Conservation (phyloP, 2,888 invertebrate genomes). For the Stenodera caucasica region DNA sequence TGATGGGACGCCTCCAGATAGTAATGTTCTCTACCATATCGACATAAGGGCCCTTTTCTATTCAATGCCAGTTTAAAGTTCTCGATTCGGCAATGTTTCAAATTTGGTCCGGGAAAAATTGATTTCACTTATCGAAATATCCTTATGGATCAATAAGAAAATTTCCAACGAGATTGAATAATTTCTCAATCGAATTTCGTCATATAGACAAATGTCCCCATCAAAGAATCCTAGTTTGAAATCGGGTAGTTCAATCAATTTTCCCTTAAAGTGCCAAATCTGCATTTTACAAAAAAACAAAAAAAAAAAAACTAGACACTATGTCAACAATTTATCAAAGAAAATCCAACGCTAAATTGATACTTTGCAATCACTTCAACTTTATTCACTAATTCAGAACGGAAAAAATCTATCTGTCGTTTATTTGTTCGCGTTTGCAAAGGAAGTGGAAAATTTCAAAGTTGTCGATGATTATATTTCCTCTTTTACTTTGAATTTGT, state of each 20-base stretch:
- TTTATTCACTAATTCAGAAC: background rate
- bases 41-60: background rate
- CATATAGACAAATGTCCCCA: slow-evolving; percentile 3
- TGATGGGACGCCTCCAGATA: background rate
- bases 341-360: background rate
- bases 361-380: too few relatives aligned
- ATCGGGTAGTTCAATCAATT: background rate
- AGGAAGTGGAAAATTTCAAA: background rate
- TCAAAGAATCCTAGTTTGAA: background rate
- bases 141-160: slow-evolving; percentile 22
- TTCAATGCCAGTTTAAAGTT: background rate
- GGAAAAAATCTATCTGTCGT: too few relatives aligned
- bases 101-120: background rate
- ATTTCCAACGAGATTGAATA: slow-evolving; percentile 22
- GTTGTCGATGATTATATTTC: background rate
- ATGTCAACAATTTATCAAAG: background rate
- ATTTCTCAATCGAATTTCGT: slow-evolving; percentile 17
- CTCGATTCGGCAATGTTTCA: background rate
- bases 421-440: background rate
- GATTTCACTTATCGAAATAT: background rate
- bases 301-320: too few relatives aligned
- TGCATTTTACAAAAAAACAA: background rate
- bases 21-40: background rate
- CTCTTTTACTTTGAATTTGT: background rate
- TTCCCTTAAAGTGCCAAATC: background rate